Percentiles rank a stretch among this genome's conserved stretches.
Evolutionary conservation across 2,888 invertebrate species (phyloP).

Genomic region (Trachelus tabidus): DNA sequence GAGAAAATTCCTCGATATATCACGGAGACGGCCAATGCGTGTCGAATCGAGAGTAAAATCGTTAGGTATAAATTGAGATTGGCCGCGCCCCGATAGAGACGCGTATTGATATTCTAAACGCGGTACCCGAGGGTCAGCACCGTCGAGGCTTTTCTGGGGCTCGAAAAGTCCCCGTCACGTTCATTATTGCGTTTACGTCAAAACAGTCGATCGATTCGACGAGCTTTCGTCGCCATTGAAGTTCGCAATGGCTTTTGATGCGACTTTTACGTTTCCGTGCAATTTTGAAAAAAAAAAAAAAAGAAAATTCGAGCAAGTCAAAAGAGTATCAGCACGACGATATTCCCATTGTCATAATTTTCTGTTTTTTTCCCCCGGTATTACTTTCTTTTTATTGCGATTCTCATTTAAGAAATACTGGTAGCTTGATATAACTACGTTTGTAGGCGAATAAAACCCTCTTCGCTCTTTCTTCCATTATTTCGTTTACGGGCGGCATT

Average conservation of each 20-base stretch:
- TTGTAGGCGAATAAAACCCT: conserved; percentile 12
- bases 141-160: background rate
- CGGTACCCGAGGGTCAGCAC: background rate
- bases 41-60: background rate
- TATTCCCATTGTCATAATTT: background rate
- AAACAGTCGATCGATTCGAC: background rate
- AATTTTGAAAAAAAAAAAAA: background rate
- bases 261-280: background rate
- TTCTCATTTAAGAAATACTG: background rate
- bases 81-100: conserved; percentile 4
- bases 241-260: background rate
- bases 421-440: background rate
- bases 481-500: background rate
- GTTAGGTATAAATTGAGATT: background rate
- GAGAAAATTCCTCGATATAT: background rate
- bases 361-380: too few species aligned
- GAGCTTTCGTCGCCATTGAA: background rate
- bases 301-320: background rate
- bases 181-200: background rate
- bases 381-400: background rate
- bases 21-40: background rate
- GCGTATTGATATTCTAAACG: conserved; percentile 15
- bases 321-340: background rate
- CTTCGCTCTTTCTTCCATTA: background rate
- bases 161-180: conserved; percentile 2